Evolutionary conservation across 2,888 invertebrate species (phyloP), one percentile per base, ranked within the genome.

Genomic region (Euzophera pinguis): DNA sequence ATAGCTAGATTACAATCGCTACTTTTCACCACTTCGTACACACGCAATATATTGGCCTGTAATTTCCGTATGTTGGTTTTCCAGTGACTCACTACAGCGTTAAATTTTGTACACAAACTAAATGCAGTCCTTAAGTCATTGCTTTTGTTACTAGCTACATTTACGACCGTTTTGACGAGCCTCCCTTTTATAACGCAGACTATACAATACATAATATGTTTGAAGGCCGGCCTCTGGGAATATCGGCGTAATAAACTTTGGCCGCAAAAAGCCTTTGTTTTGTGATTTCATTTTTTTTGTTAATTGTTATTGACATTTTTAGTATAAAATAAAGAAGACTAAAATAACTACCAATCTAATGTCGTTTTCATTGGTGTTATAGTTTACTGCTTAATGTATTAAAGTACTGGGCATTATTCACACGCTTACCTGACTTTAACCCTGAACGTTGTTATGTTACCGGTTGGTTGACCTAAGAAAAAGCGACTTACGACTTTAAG

Each of bases 41-140:
- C 75, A 78, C 76, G 77, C 76, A 59, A 75, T 62, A 70, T 73
- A 71, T 67, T 60, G 63, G 69, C 62, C 65, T 58, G 67, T 61
- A 68, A 69, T 74, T 62, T 55, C 55, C 62, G 65, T 68, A 67
- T 73, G 29, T 48, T 32, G 49, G 68, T 68, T 74, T 78, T 80
- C 71, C 69, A 72, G 69, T 75, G 72, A 79, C 67, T 75, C 72
- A 72, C 67, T 64, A 62, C 56, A 62, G 68, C 58, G 62, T 57
- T 64, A 62, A 65, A 62, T 62, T 55, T 59, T 57, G 55, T 59
- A 61, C 56, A 60, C 50, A 52, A 56, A 51, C 39, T 34, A 32
- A 32, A 32, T 3, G 16, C 29, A 32, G 39, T 16, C 39, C 34
- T 50, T 50, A 9, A 34, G 10, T 12, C 53, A 53, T 52, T 47